Percentiles rank a stretch among this genome's conserved stretches.
phyloP scores from a whole-genome alignment of 2,888 invertebrate species.

The Temnothorax unifasciatus region DNA sequence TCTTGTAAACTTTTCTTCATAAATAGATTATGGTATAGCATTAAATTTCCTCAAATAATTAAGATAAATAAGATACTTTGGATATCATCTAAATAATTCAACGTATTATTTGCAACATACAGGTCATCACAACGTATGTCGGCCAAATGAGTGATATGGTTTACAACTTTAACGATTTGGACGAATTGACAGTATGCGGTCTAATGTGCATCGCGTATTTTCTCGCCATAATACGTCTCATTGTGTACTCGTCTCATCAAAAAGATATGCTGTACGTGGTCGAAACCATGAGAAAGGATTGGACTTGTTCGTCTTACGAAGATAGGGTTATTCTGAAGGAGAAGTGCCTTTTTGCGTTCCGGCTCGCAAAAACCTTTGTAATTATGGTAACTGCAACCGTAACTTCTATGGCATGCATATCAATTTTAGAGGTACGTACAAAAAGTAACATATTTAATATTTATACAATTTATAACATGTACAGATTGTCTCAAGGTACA shows the following conservation, averaged over 20 bases:
- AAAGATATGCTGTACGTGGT: slow-evolving; percentile 77
- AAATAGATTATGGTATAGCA: neutral
- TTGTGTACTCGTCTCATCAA: slow-evolving; percentile 71
- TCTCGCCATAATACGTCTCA: slow-evolving; percentile 74
- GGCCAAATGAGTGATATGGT: slow-evolving; percentile 72
- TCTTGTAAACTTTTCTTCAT: neutral
- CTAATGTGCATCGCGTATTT: slow-evolving; percentile 68
- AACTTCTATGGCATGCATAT: slow-evolving; percentile 67
- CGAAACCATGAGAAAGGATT: slow-evolving; percentile 79
- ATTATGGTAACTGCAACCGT: slow-evolving; percentile 71
- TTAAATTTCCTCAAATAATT: neutral
- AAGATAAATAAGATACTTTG: neutral
- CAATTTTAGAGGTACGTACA: slow-evolving; percentile 77
- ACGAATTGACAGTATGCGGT: slow-evolving; percentile 80
- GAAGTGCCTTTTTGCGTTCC: slow-evolving; percentile 76
- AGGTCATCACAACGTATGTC: slow-evolving; percentile 59
- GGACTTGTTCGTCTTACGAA: slow-evolving; percentile 71
- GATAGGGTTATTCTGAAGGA: slow-evolving; percentile 71
- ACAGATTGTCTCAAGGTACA: neutral
- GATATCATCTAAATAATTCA: neutral
- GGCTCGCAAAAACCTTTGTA: slow-evolving; percentile 79
- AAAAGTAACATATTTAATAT: neutral
- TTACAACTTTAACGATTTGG: slow-evolving; percentile 73
- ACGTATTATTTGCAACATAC: neutral
- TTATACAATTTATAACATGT: neutral